A percentile compares a stretch with the other conserved stretches of the same genome.
Conservation (phyloP, 1,140 invertebrate genomes). For the Tetragonula clypearis region DNA sequence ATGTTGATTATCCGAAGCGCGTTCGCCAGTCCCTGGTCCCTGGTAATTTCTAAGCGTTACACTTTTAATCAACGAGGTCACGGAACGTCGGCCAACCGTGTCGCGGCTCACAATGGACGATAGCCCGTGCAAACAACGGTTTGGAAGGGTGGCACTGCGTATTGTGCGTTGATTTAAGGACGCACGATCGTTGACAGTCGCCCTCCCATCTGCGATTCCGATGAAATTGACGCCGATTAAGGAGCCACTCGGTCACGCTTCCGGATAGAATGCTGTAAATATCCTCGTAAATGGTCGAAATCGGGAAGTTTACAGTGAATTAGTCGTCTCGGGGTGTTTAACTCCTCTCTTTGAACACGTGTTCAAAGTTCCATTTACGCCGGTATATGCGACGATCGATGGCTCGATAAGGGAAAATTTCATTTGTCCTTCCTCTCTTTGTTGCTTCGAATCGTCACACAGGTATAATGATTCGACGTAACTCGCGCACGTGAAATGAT, state of each 20-base stretch:
- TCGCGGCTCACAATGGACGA: conserved; percentile 57
- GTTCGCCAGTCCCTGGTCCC: neutral
- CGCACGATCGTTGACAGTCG: conserved; percentile 49
- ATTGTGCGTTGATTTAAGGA: conserved; percentile 69
- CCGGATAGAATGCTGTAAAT: neutral
- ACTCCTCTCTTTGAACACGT: neutral
- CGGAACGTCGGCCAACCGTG: conserved; percentile 61
- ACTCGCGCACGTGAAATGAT: too few relatives aligned
- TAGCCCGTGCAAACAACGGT: conserved; percentile 31
- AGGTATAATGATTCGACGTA: too few relatives aligned
- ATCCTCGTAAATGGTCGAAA: neutral
- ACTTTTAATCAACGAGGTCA: conserved; percentile 68
- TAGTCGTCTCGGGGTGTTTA: conserved; percentile 32
- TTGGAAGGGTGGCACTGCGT: conserved; percentile 41
- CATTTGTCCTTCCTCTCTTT: too few relatives aligned
- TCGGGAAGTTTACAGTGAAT: conserved; percentile 12
- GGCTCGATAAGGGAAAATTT: too few relatives aligned
- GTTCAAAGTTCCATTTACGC: neutral
- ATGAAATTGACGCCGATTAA: conserved; percentile 62
- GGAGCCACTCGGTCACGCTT: conserved; percentile 19
- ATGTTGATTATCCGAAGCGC: conserved; percentile 50
- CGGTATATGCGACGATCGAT: too few relatives aligned
- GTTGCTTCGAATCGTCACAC: too few relatives aligned
- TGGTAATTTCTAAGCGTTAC: conserved; percentile 68
- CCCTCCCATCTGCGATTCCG: conserved; percentile 60